Base-by-base conservation (phyloP, 2,113 vertebrate species). In the Notarius quadriscutis region DNA sequence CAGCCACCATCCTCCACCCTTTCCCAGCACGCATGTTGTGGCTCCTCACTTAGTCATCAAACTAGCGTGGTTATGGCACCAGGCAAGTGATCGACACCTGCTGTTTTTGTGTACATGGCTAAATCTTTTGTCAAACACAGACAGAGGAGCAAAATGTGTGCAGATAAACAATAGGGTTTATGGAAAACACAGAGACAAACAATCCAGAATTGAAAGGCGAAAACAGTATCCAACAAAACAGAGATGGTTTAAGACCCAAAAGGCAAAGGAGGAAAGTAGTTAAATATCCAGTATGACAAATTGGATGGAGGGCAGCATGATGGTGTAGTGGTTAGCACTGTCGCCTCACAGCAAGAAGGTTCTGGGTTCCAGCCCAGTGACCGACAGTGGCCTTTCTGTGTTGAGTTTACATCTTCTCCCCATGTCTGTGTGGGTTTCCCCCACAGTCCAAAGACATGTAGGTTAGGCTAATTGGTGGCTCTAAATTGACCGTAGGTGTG, bases 61-160 rank as follows among this genome's bases (percentile, higher is more conserved):
- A 7, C 53, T 80, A 18, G 7, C 27, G 5, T 9, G 27, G 27
- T 80, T 55, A 58, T 7, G 11, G 27, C 51, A 18, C 77, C 77
- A 58, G 53, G 58, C 53, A 80, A 80, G 77, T n/a, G n/a, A 80
- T 5, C 3, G 17, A 58, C 53, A 80, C 27, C 51, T 58, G 7
- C 55, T 27, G 58, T 58, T 53, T 53, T n/a, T 15, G 17, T 57
- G 12, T 27, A 27, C n/a, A 79, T 55, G 25, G 25, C 75, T 79
- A 58, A 80, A 80, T 80, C 53, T 30, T 58, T 27, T 80, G 77
- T 80, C 78, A 58, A 58, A 80, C 27, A 80, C 8, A 58, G 53
- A 57, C 15, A 55, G n/a, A 58, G 7, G 5, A 4, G 50, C 12
- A 15, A 58, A 80, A 80, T 58, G 77, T n/a, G 57, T 57, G 27